Evolutionary conservation across 1,140 invertebrate genomes (phyloP), one percentile per base, ranked within the genome.

Genomic region (Aphelinus certus): DNA sequence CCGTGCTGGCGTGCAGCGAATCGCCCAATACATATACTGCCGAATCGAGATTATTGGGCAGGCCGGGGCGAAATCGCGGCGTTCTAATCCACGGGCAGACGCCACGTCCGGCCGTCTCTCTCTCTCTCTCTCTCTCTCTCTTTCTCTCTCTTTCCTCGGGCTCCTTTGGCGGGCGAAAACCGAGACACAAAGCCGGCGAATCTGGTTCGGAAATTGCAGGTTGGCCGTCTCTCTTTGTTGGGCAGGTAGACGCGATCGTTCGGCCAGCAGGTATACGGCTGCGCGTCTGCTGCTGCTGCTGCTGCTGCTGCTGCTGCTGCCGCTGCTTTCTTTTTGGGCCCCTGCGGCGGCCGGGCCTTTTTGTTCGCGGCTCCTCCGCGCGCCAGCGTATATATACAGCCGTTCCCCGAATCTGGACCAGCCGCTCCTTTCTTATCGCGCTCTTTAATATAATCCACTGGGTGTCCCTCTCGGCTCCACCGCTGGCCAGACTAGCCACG

Each of bases 401-500:
- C 51, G 53, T 75, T 70, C 73, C 73, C 9, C 73, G 73, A 75
- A 75, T 75, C 67, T 75, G 66, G 47, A 70, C 46, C 60, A 49
- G 46, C 48, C 3, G 45, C 62, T 64, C 62, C 47, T 49, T 69
- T 69, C 67, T 75, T 75, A 75, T 75, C 73, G 66, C 60, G 51
- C 62, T 64, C 73, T 75, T 75, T 75, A 75, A 70, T 75, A 63
- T 57, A 75, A 75, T 75, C 73, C 63, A 74, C 61, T 47, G 60
- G 26, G 49, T 55, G 65, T 69, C 60, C 46, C 3, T 42, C 4
- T 53, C 9, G 26, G 26, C 26, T 26, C 26, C 26, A 26, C 26
- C 26, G 26, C 26, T 26, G 26, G 26, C 26, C 26, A 26, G 26
- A 26, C 26, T 26, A 26, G 26, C 26, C 26, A 26, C 26, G 26